Conservation (phyloP, 2,888 invertebrate genomes). For the Sminthurinus aureus region DNA sequence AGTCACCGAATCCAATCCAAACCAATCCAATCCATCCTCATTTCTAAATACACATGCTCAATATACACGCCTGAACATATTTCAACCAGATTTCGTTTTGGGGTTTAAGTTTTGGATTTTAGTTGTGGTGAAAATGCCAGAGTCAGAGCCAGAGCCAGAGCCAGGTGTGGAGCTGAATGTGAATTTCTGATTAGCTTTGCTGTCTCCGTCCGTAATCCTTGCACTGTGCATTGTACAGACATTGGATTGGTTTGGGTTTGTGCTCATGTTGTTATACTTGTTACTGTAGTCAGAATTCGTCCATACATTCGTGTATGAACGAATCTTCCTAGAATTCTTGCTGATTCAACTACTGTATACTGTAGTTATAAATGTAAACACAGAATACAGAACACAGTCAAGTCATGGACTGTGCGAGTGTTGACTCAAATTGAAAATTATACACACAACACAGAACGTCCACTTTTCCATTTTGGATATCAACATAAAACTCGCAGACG, state of each 20-base stretch:
- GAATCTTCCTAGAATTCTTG: no score
- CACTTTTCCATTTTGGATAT: no score
- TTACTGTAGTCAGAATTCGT: no score
- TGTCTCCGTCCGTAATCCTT: not conserved
- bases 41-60: not conserved
- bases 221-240: not conserved
- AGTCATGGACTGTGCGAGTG: no score
- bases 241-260: not conserved
- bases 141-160: slow-evolving; percentile 11
- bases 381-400: no score
- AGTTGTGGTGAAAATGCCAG: not conserved
- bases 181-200: slow-evolving; percentile 46
- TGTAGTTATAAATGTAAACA: no score
- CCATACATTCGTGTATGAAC: no score
- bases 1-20: not conserved
- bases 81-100: not conserved
- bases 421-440: no score
- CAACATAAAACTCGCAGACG: no score
- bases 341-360: no score
- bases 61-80: not conserved
- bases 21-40: not conserved
- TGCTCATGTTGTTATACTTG: not conserved
- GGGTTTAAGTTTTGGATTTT: not conserved
- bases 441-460: no score
- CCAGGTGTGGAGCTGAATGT: slow-evolving; percentile 46